These are phyloP conservation scores for Drosophila austrosaltans DNA, from an alignment of 2,888 invertebrate genomes.

Conservation along the genomic window DNA sequence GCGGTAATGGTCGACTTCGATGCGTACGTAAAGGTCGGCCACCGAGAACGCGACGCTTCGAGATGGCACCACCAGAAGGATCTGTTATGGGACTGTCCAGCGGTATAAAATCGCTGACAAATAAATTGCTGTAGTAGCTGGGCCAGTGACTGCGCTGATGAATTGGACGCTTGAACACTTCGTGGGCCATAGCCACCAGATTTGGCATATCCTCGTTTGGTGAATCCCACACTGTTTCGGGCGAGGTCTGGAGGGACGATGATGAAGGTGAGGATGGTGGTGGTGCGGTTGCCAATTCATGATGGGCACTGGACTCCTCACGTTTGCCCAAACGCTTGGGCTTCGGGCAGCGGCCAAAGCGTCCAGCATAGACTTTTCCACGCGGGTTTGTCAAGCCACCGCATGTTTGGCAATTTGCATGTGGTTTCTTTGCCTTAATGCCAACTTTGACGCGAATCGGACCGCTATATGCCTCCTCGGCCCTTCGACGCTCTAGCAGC, in stretches of 20 bases:
- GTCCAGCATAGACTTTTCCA: constrained; percentile 26
- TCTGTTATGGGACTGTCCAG: constrained; percentile 55
- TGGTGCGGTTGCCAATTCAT: not conserved
- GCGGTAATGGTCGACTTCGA: constrained; percentile 45
- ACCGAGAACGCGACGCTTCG: constrained; percentile 34
- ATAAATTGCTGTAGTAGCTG: constrained; percentile 34
- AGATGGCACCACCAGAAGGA: constrained; percentile 55
- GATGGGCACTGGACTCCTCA: not conserved
- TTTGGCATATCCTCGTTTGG: constrained; percentile 37
- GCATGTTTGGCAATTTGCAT: constrained; percentile 29
- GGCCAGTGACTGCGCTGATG: constrained; percentile 27
- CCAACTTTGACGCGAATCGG: constrained; percentile 39
- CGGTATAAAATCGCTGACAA: constrained; percentile 53
- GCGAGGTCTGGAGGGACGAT: not conserved
- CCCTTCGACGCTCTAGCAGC: constrained; percentile 20
- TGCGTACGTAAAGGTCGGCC: constrained; percentile 31
- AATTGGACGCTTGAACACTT: constrained; percentile 40
- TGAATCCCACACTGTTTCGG: constrained; percentile 34
- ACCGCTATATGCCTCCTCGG: constrained; percentile 18
- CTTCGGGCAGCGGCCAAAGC: constrained; percentile 42
- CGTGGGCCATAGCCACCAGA: constrained; percentile 43
- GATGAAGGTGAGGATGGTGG: constrained; percentile 25
- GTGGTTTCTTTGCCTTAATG: constrained; percentile 41
- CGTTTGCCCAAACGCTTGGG: constrained; percentile 27
- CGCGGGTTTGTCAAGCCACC: constrained; percentile 10